Evolutionary conservation across 2,113 vertebrate species (phyloP).

Genomic region (Odontesthes bonariensis): DNA sequence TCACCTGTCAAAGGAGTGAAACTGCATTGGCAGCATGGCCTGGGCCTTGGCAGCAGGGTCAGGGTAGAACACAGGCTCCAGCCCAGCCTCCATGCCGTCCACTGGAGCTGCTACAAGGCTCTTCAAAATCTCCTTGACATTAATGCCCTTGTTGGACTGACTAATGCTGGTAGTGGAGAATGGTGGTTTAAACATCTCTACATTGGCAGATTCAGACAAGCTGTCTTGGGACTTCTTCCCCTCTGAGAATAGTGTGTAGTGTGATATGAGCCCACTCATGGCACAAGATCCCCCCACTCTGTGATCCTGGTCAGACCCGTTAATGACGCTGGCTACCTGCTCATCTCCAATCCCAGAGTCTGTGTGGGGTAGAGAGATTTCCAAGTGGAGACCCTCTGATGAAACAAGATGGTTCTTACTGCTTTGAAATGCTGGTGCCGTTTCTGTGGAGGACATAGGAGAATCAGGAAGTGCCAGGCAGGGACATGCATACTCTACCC

Average conservation of each 20-base stretch:
- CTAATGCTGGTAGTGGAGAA: slow-evolving; percentile 90
- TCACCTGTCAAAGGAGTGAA: slow-evolving; percentile 99
- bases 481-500: not conserved
- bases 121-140: slow-evolving; percentile 95
- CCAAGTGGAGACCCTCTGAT: slow-evolving; percentile 83
- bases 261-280: slow-evolving; percentile 88
- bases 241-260: slow-evolving; percentile 86
- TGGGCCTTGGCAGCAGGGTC: slow-evolving; percentile 89
- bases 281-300: slow-evolving; percentile 80
- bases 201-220: slow-evolving; percentile 82
- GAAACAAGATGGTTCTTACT: slow-evolving; percentile 82
- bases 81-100: slow-evolving; percentile 88
- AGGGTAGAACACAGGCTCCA: slow-evolving; percentile 89
- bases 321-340: slow-evolving; percentile 86
- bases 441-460: slow-evolving; percentile 79
- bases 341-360: slow-evolving; percentile 93
- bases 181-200: slow-evolving; percentile 85
- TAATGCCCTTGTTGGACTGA: slow-evolving; percentile 92
- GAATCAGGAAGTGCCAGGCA: not conserved
- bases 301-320: slow-evolving; percentile 88
- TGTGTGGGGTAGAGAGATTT: slow-evolving; percentile 87
- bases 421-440: slow-evolving; percentile 83
- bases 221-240: slow-evolving; percentile 91
- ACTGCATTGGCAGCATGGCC: slow-evolving; percentile 93
- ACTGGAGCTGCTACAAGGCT: slow-evolving; percentile 93